Conservation (phyloP, 2,888 invertebrate genomes). For the Parnassius mnemosyne region DNA sequence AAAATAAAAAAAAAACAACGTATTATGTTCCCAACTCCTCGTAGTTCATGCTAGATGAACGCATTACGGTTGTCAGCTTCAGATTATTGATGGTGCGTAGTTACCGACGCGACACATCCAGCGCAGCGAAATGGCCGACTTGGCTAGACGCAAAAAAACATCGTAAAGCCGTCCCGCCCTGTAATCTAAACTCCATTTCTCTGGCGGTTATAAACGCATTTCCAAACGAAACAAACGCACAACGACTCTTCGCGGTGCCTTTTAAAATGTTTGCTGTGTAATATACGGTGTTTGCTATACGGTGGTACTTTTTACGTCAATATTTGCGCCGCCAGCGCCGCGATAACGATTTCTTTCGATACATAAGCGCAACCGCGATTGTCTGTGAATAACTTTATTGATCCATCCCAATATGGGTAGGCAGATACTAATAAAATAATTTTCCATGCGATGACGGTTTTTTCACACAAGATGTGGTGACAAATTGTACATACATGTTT, state of each 20-base stretch:
- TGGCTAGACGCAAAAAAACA: slow-evolving; percentile 6
- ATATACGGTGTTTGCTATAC: background rate
- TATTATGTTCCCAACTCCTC: background rate
- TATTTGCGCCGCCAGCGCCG: background rate
- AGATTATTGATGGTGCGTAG: slow-evolving; percentile 3
- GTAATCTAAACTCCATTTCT: slow-evolving; percentile 9
- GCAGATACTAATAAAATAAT: no score
- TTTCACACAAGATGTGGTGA: no score
- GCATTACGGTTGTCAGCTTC: background rate
- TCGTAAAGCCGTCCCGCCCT: background rate
- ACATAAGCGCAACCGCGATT: no score
- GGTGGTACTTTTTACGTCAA: background rate
- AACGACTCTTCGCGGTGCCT: background rate
- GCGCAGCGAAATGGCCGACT: background rate
- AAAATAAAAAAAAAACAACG: background rate
- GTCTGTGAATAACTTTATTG: no score
- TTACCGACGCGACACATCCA: slow-evolving; percentile 1
- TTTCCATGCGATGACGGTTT: no score
- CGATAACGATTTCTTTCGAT: background rate
- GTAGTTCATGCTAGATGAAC: background rate
- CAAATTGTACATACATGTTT: no score
- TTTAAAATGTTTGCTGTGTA: background rate
- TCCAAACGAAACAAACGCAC: background rate
- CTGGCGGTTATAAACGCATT: slow-evolving; percentile 10
- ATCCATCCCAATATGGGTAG: no score